These are phyloP conservation scores for Plotosus lineatus DNA, from an alignment of 2,113 vertebrate species.

Conservation along the genomic window DNA sequence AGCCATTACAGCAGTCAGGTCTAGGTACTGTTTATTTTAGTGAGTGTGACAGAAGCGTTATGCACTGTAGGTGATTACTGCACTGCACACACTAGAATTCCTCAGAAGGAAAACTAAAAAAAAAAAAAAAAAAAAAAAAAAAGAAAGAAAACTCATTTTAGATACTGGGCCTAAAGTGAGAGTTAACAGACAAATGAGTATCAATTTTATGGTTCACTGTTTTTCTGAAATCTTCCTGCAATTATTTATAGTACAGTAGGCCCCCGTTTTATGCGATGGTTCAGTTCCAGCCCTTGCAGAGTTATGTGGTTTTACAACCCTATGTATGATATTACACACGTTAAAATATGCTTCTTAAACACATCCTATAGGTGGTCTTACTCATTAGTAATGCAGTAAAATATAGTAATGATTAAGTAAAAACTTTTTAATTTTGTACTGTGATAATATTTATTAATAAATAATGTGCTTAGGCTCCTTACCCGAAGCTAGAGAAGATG, in stretches of 20 bases:
- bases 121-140: not conserved
- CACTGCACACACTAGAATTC: conserved; percentile 27
- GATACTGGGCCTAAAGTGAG: not conserved
- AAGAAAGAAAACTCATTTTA: not conserved
- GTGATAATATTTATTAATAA: too few relatives aligned
- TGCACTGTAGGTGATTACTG: not conserved
- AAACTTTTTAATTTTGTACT: too few relatives aligned
- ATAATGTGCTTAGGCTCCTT: too few relatives aligned
- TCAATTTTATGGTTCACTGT: not conserved
- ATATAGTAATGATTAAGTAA: too few relatives aligned
- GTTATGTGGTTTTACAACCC: too few relatives aligned
- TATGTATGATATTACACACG: too few relatives aligned
- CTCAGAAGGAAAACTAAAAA: conserved; percentile 21
- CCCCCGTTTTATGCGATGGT: too few relatives aligned
- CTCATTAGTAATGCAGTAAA: too few relatives aligned
- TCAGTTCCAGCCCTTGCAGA: too few relatives aligned
- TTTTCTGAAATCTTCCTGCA: not conserved
- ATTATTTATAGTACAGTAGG: not conserved
- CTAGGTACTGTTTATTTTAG: not conserved
- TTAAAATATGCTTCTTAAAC: too few relatives aligned
- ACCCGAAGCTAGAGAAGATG: too few relatives aligned
- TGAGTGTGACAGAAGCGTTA: not conserved
- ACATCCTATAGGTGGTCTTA: too few relatives aligned
- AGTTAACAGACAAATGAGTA: not conserved
- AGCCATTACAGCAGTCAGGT: conserved; percentile 11